phyloP scores from a whole-genome alignment of 1,140 invertebrate genomes.

The Liolophura sinensis region DNA sequence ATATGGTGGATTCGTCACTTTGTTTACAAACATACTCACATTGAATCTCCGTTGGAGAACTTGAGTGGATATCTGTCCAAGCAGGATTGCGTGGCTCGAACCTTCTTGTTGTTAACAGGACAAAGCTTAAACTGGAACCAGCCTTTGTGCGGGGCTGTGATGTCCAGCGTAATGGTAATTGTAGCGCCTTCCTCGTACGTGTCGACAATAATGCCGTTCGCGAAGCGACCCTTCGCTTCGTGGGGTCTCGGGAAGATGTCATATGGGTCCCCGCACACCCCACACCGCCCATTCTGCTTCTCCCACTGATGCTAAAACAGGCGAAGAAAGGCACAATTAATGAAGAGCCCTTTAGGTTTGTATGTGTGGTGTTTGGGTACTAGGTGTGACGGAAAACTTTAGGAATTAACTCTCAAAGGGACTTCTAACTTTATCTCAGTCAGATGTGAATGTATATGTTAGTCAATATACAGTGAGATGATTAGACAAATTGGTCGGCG shows the following conservation, averaged over 20 bases:
- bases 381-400: too few species aligned
- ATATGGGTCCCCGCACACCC: constrained; percentile 56
- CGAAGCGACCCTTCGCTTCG: constrained; percentile 35
- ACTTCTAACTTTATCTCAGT: too few species aligned
- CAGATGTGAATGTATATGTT: too few species aligned
- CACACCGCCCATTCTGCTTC: constrained; percentile 51
- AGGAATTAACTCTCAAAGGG: too few species aligned
- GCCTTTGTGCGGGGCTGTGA: constrained; percentile 38
- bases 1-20: too few species aligned
- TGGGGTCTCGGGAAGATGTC: constrained; percentile 52
- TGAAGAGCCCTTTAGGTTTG: too few species aligned
- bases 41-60: constrained; percentile 56
- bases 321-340: not conserved
- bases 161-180: constrained; percentile 39
- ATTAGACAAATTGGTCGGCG: too few species aligned
- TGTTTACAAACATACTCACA: too few species aligned
- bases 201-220: constrained; percentile 27
- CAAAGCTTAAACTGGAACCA: constrained; percentile 32
- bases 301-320: constrained; percentile 22
- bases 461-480: too few species aligned
- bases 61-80: constrained; percentile 61
- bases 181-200: constrained; percentile 61
- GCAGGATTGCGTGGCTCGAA: constrained; percentile 62
- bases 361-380: too few species aligned
- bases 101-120: constrained; percentile 21